Evolutionary conservation across 2,888 invertebrate species (phyloP).

Genomic region (Tyria jacobaeae): DNA sequence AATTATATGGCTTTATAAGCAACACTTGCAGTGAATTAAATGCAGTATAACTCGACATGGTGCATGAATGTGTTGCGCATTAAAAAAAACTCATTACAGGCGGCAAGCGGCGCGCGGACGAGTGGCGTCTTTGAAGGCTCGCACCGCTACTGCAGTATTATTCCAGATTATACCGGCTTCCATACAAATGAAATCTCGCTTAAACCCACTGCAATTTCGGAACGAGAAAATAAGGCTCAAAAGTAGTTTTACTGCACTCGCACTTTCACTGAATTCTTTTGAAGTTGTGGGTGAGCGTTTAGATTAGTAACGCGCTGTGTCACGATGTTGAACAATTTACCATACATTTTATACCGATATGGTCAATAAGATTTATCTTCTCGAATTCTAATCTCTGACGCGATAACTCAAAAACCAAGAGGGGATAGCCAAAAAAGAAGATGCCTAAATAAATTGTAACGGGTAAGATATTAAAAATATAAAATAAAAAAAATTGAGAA

Average conservation of each 20-base stretch:
- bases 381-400: neutral
- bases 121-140: slow-evolving; percentile 85
- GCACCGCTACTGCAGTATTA: slow-evolving; percentile 83
- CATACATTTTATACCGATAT: slow-evolving; percentile 10
- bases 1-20: slow-evolving; percentile 58
- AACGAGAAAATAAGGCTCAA: slow-evolving; percentile 83
- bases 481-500: too few species aligned
- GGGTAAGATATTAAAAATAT: too few species aligned
- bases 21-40: slow-evolving; percentile 69
- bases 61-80: slow-evolving; percentile 82
- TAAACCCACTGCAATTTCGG: slow-evolving; percentile 85
- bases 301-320: slow-evolving; percentile 40
- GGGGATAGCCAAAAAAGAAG: too few species aligned
- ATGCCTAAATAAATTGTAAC: too few species aligned
- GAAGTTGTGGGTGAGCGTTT: slow-evolving; percentile 53
- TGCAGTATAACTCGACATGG: slow-evolving; percentile 70
- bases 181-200: slow-evolving; percentile 86
- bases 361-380: neutral
- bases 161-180: slow-evolving; percentile 85
- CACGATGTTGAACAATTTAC: slow-evolving; percentile 29
- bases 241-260: slow-evolving; percentile 81
- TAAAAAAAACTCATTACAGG: slow-evolving; percentile 85
- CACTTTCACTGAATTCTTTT: slow-evolving; percentile 76
- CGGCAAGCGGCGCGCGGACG: slow-evolving; percentile 80
- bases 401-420: too few species aligned